Evolutionary conservation across 2,113 vertebrate genomes (phyloP).

Genomic region (Ageneiosus marmoratus): DNA sequence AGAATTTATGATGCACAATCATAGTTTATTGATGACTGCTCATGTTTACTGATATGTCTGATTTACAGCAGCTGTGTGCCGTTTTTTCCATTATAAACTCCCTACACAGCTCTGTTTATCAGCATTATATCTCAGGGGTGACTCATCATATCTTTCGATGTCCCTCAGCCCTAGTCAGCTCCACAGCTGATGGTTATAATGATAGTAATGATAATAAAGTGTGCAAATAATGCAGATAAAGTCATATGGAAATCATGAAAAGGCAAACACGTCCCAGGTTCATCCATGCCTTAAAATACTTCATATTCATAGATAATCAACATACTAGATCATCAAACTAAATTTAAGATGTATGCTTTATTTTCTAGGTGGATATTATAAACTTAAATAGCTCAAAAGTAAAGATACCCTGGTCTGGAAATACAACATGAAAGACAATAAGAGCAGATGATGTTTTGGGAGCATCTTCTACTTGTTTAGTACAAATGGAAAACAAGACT

Average conservation of each 20-base stretch:
- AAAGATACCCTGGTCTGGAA: no score
- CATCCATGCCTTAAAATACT: neutral
- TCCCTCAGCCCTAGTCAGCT: constrained; percentile 18
- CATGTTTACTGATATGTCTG: constrained; percentile 57
- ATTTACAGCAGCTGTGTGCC: constrained; percentile 62
- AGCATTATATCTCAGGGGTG: neutral
- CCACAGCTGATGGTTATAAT: neutral
- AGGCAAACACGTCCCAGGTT: neutral
- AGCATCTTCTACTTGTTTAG: no score
- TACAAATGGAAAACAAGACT: no score
- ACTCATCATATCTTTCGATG: constrained; percentile 3
- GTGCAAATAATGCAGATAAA: constrained; percentile 22
- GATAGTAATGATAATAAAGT: constrained; percentile 13
- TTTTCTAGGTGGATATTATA: neutral
- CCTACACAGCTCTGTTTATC: constrained; percentile 47
- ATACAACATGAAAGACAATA: no score
- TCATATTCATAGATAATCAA: neutral
- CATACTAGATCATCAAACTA: neutral
- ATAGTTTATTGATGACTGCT: constrained; percentile 65
- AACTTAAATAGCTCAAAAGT: neutral
- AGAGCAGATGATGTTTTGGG: no score
- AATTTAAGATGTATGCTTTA: neutral
- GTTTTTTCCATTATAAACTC: constrained; percentile 39
- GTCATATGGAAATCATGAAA: neutral
- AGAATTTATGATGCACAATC: constrained; percentile 64